Base-by-base conservation (phyloP, 92 coral and sea anemone species). In the Ricordea florida region DNA sequence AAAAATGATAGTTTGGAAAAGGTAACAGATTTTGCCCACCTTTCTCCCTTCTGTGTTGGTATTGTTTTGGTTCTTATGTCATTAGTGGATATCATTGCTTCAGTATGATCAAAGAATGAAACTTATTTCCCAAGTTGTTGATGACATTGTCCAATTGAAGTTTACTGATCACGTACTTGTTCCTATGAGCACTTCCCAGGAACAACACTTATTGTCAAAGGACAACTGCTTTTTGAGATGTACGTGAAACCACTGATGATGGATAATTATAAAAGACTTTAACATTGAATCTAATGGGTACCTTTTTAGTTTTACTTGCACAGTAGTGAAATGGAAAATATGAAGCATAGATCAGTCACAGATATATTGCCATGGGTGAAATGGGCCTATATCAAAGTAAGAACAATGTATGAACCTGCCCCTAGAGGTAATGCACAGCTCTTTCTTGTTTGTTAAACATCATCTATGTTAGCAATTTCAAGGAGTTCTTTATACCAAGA, bases 381-480 rank as follows among this genome's bases (percentile, higher is more conserved):
- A 69, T 51, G 29, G 60, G 43, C 42, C 60, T n/a, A 36, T 36
- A 33, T 49, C 75, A 29, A 68, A 43, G n/a, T 61, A n/a, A n/a
- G n/a, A n/a, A n/a, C 6, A 35, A 41, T 41, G 47, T 41, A 41
- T 1, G 47, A 41, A 41, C 47, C 47, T 41, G 47, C 47, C 47
- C 9, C 11, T 0, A 41, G 16, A 29, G 40, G 32, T 50, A 49
- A 47, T 48, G 48, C 22, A 51, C 76, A 69, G 25, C 62, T 50
- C 35, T 69, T 69, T 69, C 15, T 51, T 31, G 40, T 41, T 69
- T 62, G 36, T 68, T 68, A 43, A 48, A 68, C 58, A 3, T 70
- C 56, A 58, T 62, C 86, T 59, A 30, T 50, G 17, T 36, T 55
- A 21, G 76, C 85, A 85, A 70, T 78, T 33, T 70, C 78, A 22